Percentiles rank a stretch among this genome's conserved stretches.
Evolutionary conservation across 1,140 invertebrate genomes (phyloP).

Genomic region (Brachionus manjavacas): DNA sequence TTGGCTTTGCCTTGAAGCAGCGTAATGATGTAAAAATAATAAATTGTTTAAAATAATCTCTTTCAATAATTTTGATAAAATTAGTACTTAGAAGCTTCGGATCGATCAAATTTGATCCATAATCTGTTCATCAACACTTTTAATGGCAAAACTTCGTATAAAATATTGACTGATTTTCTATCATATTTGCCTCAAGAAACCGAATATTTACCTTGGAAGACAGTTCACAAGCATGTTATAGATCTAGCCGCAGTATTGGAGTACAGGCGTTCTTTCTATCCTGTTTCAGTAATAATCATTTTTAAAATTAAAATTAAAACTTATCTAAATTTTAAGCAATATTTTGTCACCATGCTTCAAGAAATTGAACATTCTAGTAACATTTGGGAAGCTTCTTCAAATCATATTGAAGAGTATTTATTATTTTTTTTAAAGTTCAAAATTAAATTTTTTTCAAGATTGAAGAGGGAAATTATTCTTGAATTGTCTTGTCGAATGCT

Average conservation of each 20-base stretch:
- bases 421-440: background rate
- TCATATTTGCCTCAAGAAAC: background rate
- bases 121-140: constrained; percentile 17
- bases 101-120: constrained; percentile 29
- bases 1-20: background rate
- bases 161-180: background rate
- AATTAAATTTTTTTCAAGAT: background rate
- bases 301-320: background rate
- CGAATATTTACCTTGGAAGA: constrained; percentile 31
- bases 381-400: constrained; percentile 5
- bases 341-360: constrained; percentile 15
- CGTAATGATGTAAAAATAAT: background rate
- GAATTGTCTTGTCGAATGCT: constrained; percentile 30
- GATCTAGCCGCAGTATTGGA: constrained; percentile 14
- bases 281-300: background rate
- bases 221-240: constrained; percentile 15
- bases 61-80: background rate
- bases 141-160: background rate
- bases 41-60: background rate
- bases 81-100: constrained; percentile 3
- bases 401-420: constrained; percentile 39
- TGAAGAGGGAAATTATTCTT: constrained; percentile 33
- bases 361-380: background rate
- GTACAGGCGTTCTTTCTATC: constrained; percentile 18
- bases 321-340: background rate